Evolutionary conservation across 2,797 vertebrate species (phyloP), one percentile per base, ranked within the genome.

Genomic region (Paguma larvata): DNA sequence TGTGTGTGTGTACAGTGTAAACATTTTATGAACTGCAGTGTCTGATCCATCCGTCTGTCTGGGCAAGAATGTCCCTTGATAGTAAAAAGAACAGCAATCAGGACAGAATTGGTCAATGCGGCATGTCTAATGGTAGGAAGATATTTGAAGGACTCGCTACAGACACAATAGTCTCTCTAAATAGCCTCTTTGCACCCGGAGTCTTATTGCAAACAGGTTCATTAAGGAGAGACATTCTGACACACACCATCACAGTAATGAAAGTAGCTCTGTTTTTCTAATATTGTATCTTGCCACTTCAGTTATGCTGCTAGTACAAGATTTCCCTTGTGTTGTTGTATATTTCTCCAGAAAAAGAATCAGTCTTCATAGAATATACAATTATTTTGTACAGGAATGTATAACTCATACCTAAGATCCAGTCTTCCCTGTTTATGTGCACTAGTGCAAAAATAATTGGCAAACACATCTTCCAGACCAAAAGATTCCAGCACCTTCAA

Each of bases 201-300:
- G 99, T 99, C 99, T 99, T 99, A 99, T 99, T 99, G 99, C 99
- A 99, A 99, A 99, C 98, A 98, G 99, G 98, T 99, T 99, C 99
- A 99, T 99, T 99, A 99, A 99, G 98, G 98, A 99, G 98, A 99
- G 99, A 99, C 99, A 98, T 99, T 99, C 98, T 99, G 99, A 99
- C 99, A 99, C 99, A 99, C 98, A 98, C 98, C 98, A 99, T 99
- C 99, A 98, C 98, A 98, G 99, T 99, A 99, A 99, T 99, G 99
- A 99, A 99, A 99, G 99, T 98, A 99, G 98, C 98, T 98, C 98
- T 99, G 98, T 98, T 99, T 99, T 99, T 99, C 98, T 99, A 99
- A 99, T 99, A 99, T 99, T 99, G 98, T 99, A 98, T 99, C 99
- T 99, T 99, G 99, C 98, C 98, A 99, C 99, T 99, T 99, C 98